Evolutionary conservation across 2,888 invertebrate genomes (phyloP).

Genomic region (Meliscaeva auricollis): DNA sequence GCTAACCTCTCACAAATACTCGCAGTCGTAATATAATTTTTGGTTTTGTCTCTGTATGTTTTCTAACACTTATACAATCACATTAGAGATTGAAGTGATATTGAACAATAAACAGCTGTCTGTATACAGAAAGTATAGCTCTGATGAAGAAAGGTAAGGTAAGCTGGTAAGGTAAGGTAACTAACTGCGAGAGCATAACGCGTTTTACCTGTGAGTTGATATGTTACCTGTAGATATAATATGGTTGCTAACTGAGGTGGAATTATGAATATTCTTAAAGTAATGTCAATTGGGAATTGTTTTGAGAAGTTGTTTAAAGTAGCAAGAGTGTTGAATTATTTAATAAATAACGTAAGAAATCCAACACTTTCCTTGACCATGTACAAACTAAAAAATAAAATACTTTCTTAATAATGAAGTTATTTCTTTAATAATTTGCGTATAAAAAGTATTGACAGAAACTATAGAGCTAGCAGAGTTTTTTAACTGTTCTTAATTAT

Average conservation of each 20-base stretch:
- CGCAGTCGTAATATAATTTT: slow-evolving; percentile 5
- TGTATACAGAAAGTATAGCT: neutral
- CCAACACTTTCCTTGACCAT: no score
- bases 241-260: slow-evolving; percentile 15
- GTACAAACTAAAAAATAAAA: no score
- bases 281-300: neutral
- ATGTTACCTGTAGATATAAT: slow-evolving; percentile 36
- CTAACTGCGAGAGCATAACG: slow-evolving; percentile 38
- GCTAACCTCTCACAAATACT: slow-evolving; percentile 67
- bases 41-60: neutral
- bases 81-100: slow-evolving; percentile 17
- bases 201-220: slow-evolving; percentile 36
- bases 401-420: no score
- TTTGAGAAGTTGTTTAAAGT: no score
- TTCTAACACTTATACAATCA: slow-evolving; percentile 57
- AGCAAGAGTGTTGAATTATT: no score
- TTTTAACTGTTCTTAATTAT: no score
- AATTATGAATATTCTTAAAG: neutral
- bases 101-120: slow-evolving; percentile 62
- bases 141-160: slow-evolving; percentile 23
- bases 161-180: neutral
- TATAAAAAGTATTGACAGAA: no score
- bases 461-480: no score
- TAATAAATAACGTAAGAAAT: no score
- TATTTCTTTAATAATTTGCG: no score